Evolutionary conservation across 2,113 vertebrate species (phyloP).

Genomic region (Merops nubicus): DNA sequence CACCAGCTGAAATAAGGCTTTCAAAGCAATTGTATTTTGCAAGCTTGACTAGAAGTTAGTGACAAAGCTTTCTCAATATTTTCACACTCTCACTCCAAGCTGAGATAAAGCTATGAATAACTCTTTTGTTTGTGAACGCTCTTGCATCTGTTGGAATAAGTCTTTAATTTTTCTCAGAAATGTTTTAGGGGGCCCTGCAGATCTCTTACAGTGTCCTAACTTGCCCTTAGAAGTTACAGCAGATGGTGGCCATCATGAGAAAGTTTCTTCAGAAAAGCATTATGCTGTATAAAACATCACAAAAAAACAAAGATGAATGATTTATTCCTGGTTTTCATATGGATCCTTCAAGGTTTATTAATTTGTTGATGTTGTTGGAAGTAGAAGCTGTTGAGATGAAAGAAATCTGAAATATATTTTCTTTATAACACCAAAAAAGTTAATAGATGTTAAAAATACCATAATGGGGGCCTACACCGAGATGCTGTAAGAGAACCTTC

Average conservation of each 20-base stretch:
- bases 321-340: background rate
- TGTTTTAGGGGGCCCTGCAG: background rate
- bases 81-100: conserved; percentile 15
- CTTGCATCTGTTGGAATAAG: background rate
- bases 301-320: background rate
- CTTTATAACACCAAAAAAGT: background rate
- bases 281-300: background rate
- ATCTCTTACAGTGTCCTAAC: background rate
- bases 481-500: background rate
- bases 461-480: background rate
- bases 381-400: background rate
- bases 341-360: background rate
- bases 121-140: background rate
- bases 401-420: background rate
- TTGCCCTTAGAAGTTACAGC: background rate
- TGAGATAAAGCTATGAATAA: conserved; percentile 1
- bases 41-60: conserved; percentile 29
- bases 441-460: background rate
- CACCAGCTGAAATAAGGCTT: background rate
- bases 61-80: conserved; percentile 23
- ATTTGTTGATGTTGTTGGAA: background rate
- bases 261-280: background rate
- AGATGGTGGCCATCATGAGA: background rate
- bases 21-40: background rate
- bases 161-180: background rate